Base-by-base conservation (phyloP, 2,797 vertebrate genomes). In the Hozukius guyotensis region DNA sequence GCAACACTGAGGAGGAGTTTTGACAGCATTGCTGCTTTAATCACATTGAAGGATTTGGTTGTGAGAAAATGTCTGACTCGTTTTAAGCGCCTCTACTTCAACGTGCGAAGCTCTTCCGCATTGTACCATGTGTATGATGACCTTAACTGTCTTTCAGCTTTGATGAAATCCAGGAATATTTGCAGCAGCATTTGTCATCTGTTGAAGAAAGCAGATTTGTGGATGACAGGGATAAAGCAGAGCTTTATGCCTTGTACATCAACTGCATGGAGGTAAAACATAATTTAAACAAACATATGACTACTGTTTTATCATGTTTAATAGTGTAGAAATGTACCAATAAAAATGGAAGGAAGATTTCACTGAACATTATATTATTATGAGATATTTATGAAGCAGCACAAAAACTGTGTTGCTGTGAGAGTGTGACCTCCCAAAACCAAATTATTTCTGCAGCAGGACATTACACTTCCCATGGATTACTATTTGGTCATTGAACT, bases 191-290 rank as follows among this genome's bases (percentile, higher is more conserved):
- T 91, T 84, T 97, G 84, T 90, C 87, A 25, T 84, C 38, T 46
- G 83, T 96, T 9, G 94, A 96, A 82, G 66, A 74, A 49, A 95
- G 78, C 4, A 11, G 64, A 2, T 80, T 96, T 84, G 61, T 96
- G 0, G 78, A 70, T 6, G 80, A 94, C 7, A 90, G 75, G 0
- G 95, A 97, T 53, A 96, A 94, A 77, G 92, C 93, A 0, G 95
- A 97, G 31, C 93, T 97, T 36, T 97, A 96, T 74, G 14, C 93
- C 49, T 95, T 97, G 52, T 96, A 96, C 77, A 93, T 96, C 83
- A 97, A 88, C 93, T 97, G 96, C 73, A 79, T 89, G 38, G 88
- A 89, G 88, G 88, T 89, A 85, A 85, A 75, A 52, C n/a, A 49
- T 31, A 0, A 53, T 74, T 31, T 12, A 10, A 69, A 31, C 18